phyloP scores from a whole-genome alignment of 1,140 invertebrate species.

The Lamellibrachia luymesi region DNA sequence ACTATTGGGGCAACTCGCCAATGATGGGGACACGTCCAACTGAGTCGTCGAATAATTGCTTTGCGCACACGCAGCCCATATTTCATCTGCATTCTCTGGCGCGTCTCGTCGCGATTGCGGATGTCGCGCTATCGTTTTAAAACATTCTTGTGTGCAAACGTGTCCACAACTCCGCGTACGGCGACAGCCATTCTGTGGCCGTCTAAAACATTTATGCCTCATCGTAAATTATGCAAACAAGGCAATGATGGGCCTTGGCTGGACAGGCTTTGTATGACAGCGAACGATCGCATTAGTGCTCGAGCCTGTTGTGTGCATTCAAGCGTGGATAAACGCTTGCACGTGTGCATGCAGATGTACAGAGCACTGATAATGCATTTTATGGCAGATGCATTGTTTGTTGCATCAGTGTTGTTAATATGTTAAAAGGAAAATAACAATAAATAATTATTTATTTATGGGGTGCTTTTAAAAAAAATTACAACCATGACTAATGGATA shows the following conservation, averaged over 20 bases:
- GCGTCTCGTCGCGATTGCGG: background rate
- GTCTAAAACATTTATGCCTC: background rate
- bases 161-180: too few relatives aligned
- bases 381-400: background rate
- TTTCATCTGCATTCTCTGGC: background rate
- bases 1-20: background rate
- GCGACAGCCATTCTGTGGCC: background rate
- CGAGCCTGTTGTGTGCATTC: background rate
- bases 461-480: background rate
- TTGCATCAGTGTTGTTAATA: background rate
- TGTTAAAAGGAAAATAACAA: background rate
- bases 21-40: background rate
- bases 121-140: background rate
- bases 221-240: conserved; percentile 1
- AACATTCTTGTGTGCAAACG: background rate
- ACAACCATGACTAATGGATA: background rate
- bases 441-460: background rate
- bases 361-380: background rate
- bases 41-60: background rate
- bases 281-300: background rate
- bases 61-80: background rate
- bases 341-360: background rate
- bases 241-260: too few relatives aligned
- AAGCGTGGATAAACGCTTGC: background rate
- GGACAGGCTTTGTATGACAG: background rate